Conservation (phyloP, 1,140 invertebrate genomes). For the Drosophila ambigua region DNA sequence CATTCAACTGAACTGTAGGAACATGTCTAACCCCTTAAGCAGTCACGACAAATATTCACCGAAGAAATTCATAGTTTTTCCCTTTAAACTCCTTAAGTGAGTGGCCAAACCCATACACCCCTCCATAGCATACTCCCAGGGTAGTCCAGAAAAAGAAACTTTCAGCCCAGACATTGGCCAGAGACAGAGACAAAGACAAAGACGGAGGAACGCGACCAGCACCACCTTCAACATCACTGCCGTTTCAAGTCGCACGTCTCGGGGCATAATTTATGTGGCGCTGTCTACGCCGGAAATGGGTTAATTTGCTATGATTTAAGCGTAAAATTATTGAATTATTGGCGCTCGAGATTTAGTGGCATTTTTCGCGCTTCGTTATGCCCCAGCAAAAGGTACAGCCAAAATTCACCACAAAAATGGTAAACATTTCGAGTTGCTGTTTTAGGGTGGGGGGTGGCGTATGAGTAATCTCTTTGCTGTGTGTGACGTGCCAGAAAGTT, state of each 20-base stretch:
- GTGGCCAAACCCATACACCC: not conserved
- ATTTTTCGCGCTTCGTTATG: conserved; percentile 58
- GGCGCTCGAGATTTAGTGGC: conserved; percentile 65
- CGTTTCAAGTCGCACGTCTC: conserved; percentile 40
- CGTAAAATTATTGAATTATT: conserved; percentile 83
- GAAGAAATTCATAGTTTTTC: no score
- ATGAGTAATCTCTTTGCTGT: conserved; percentile 44
- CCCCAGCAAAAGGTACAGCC: conserved; percentile 45
- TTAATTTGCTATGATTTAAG: conserved; percentile 83
- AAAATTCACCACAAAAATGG: conserved; percentile 1
- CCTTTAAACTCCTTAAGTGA: no score
- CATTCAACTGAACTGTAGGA: not conserved
- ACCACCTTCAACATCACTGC: conserved; percentile 16
- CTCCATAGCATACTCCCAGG: not conserved
- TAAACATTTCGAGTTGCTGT: conserved; percentile 6
- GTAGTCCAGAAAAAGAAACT: not conserved
- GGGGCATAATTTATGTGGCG: conserved; percentile 78
- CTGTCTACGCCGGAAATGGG: conserved; percentile 80
- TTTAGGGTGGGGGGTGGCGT: conserved; percentile 20
- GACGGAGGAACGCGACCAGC: not conserved
- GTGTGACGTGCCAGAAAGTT: conserved; percentile 18
- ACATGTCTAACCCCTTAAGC: no score
- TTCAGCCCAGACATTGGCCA: not conserved
- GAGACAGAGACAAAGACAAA: conserved; percentile 5
- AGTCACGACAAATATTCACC: no score